Conservation (phyloP, 2,797 vertebrate genomes). For the Megaceryle alcyon region DNA sequence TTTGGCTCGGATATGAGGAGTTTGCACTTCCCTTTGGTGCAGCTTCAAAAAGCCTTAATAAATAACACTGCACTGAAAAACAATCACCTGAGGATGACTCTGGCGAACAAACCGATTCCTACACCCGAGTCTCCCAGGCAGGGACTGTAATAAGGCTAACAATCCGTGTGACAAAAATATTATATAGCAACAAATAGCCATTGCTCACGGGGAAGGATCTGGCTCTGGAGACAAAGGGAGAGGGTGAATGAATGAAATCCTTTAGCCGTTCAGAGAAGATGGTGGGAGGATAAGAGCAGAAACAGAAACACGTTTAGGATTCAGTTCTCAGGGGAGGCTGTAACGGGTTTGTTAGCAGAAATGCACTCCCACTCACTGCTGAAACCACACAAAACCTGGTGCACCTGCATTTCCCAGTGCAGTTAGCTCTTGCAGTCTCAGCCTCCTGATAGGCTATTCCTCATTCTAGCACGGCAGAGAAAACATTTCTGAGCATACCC, state of each 20-base stretch:
- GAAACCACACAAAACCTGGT: background rate
- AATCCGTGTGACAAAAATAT: background rate
- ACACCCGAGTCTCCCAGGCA: background rate
- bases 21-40: constrained; percentile 26
- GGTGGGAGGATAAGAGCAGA: background rate
- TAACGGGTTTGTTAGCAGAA: constrained; percentile 3
- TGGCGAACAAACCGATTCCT: background rate
- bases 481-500: background rate
- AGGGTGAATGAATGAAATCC: background rate
- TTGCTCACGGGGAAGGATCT: background rate
- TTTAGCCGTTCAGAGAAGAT: background rate
- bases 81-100: constrained; percentile 27
- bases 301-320: constrained; percentile 35
- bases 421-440: background rate
- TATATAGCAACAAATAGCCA: background rate
- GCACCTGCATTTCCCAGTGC: background rate
- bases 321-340: background rate
- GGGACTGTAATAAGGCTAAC: constrained; percentile 21
- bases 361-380: background rate
- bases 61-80: constrained; percentile 35
- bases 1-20: constrained; percentile 17
- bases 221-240: constrained; percentile 9
- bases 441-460: background rate
- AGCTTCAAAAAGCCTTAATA: constrained; percentile 37
- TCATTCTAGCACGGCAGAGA: background rate